Evolutionary conservation across 2,888 invertebrate species (phyloP).

Genomic region (Hipparchia semele): DNA sequence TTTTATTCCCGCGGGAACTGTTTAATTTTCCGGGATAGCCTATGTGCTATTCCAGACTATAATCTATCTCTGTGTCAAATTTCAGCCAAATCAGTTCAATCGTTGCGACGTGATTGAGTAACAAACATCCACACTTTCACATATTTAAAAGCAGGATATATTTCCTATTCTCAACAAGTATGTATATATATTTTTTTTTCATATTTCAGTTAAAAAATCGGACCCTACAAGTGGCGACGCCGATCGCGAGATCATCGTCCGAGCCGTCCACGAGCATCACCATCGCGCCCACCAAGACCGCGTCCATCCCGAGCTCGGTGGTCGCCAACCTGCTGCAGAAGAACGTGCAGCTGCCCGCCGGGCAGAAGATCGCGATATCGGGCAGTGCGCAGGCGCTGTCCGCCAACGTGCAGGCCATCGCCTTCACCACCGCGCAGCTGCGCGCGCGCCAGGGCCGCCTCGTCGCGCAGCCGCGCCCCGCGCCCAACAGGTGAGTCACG

Average conservation of each 20-base stretch:
- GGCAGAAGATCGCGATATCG: constrained; percentile 64
- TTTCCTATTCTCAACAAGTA: too few species aligned
- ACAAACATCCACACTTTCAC: too few species aligned
- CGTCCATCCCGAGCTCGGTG: constrained; percentile 59
- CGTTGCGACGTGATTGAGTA: too few species aligned
- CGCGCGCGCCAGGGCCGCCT: not conserved
- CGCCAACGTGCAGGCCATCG: constrained; percentile 56
- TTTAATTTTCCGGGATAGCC: too few species aligned
- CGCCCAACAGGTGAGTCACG: not conserved
- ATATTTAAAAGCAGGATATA: too few species aligned
- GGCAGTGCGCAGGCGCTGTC: constrained; percentile 56
- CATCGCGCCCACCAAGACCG: constrained; percentile 53
- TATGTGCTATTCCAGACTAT: too few species aligned
- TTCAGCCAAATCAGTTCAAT: too few species aligned
- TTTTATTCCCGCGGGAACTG: too few species aligned
- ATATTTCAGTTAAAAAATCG: constrained; percentile 50
- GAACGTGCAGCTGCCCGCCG: constrained; percentile 57
- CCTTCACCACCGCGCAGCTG: constrained; percentile 5
- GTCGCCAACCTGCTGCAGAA: constrained; percentile 64
- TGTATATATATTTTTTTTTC: not conserved
- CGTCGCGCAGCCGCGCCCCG: not conserved
- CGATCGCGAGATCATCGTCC: constrained; percentile 43
- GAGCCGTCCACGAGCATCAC: constrained; percentile 53
- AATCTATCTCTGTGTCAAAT: too few species aligned
- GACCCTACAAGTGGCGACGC: constrained; percentile 52